A percentile compares a stretch with the other conserved stretches of the same genome.
Conservation (phyloP, 2,113 vertebrate species). For the Xyrauchen texanus region DNA sequence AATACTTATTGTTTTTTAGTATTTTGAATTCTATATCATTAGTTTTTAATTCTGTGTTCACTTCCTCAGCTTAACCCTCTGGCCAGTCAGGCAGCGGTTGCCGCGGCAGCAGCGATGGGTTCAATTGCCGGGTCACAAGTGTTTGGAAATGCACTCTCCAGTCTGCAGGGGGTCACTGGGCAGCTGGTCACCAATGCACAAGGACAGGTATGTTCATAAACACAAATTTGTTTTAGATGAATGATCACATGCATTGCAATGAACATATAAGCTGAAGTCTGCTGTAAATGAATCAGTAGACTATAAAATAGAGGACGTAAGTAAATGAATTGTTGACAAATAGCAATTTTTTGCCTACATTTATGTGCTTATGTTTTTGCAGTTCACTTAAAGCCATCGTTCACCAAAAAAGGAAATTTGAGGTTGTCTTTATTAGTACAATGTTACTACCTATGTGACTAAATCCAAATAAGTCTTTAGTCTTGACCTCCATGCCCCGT, state of each 20-base stretch:
- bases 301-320: too few species aligned
- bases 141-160: constrained; percentile 92
- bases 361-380: too few species aligned
- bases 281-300: not conserved
- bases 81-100: constrained; percentile 91
- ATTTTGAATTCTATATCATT: constrained; percentile 36
- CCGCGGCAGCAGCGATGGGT: constrained; percentile 91
- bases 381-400: too few species aligned
- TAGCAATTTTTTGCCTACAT: too few species aligned
- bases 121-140: constrained; percentile 93
- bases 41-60: not conserved
- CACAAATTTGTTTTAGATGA: not conserved
- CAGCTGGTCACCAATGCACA: constrained; percentile 99
- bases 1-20: constrained; percentile 25
- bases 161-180: constrained; percentile 93
- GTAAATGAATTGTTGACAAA: too few species aligned
- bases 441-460: too few species aligned
- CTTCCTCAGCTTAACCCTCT: constrained; percentile 89
- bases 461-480: constrained; percentile 3
- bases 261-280: not conserved
- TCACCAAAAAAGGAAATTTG: too few species aligned
- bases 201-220: constrained; percentile 84
- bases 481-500: not conserved
- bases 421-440: too few species aligned
- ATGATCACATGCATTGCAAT: not conserved